Evolutionary conservation across 2,797 vertebrate genomes (phyloP).

Genomic region (Steatocranus sp.): DNA sequence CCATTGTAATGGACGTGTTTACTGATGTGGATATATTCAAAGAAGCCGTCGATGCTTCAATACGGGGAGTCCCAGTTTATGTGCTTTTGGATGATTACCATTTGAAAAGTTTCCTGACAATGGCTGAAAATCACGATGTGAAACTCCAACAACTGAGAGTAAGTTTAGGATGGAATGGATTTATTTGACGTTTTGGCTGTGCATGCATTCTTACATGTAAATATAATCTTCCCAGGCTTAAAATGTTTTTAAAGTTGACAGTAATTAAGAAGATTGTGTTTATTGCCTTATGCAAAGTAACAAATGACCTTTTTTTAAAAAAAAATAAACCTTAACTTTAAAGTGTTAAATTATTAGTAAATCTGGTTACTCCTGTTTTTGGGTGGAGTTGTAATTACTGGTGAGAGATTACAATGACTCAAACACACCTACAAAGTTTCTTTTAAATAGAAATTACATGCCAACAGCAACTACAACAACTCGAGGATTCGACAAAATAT

Average conservation of each 20-base stretch:
- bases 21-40: slow-evolving; percentile 96
- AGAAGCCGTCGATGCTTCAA: slow-evolving; percentile 88
- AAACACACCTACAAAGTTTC: slow-evolving; percentile 34
- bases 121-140: slow-evolving; percentile 88
- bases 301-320: rapidly evolving
- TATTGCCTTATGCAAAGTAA: not conserved
- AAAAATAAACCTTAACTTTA: not conserved
- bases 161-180: slow-evolving; percentile 41
- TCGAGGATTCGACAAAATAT: not conserved
- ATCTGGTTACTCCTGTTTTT: slow-evolving; percentile 12
- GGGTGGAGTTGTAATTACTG: slow-evolving; percentile 33
- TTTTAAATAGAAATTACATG: not conserved
- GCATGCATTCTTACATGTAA: not conserved
- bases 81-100: slow-evolving; percentile 87
- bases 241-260: not conserved
- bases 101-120: slow-evolving; percentile 84
- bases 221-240: not conserved
- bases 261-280: not conserved
- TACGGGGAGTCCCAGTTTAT: slow-evolving; percentile 88
- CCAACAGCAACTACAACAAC: not conserved
- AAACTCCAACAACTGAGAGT: slow-evolving; percentile 91
- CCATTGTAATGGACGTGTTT: slow-evolving; percentile 93
- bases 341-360: not conserved
- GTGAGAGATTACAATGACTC: not conserved
- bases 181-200: not conserved